Conservation (phyloP, 2,797 vertebrate genomes). For the Cyclura pinguis region DNA sequence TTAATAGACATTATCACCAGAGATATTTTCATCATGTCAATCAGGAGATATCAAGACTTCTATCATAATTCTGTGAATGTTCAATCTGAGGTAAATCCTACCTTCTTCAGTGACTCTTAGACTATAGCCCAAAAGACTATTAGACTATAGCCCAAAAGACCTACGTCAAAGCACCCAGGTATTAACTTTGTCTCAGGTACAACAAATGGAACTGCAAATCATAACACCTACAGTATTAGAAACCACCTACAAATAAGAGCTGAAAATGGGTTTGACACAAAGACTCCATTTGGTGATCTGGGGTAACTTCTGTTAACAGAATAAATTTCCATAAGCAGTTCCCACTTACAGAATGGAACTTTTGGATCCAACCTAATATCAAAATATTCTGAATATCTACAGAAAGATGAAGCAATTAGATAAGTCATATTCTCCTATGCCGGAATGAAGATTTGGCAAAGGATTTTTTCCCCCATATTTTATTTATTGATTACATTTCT, state of each 20-base stretch:
- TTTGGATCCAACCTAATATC: neutral
- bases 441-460: neutral
- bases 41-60: neutral
- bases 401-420: neutral
- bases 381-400: neutral
- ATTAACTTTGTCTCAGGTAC: neutral
- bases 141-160: no score
- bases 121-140: no score
- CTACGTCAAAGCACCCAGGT: neutral
- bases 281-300: neutral
- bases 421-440: neutral
- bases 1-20: no score
- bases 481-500: neutral
- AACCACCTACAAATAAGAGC: no score
- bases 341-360: neutral
- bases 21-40: neutral
- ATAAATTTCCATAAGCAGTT: neutral
- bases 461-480: neutral
- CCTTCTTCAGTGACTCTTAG: neutral
- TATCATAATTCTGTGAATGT: neutral
- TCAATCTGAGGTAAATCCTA: neutral
- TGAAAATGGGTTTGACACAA: neutral
- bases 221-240: neutral
- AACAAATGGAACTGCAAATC: neutral
- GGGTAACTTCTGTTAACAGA: neutral